phyloP scores from a whole-genome alignment of 2,888 invertebrate species.

The Erebia ligea region DNA sequence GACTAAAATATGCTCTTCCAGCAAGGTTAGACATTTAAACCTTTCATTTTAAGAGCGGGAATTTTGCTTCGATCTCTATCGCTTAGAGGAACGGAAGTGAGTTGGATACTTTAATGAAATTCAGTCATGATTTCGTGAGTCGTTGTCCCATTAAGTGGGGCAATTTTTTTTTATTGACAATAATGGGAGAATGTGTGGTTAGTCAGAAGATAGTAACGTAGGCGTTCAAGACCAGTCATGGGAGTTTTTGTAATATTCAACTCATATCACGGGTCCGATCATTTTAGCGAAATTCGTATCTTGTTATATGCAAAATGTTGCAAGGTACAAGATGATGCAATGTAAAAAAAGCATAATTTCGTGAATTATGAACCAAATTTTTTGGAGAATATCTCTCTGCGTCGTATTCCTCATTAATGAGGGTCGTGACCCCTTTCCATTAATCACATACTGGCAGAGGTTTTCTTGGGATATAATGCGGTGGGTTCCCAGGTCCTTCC shows the following conservation, averaged over 20 bases:
- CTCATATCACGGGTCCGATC: neutral
- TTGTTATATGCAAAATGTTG: neutral
- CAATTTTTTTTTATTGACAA: slow-evolving; percentile 34
- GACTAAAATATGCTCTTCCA: slow-evolving; percentile 28
- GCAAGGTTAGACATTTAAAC: slow-evolving; percentile 28
- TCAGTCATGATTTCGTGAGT: slow-evolving; percentile 38
- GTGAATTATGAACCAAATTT: no score
- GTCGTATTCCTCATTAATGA: no score
- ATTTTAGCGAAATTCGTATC: neutral
- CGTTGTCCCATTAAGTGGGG: slow-evolving; percentile 33
- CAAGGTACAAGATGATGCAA: neutral
- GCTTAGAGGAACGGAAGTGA: slow-evolving; percentile 41
- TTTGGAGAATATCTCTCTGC: no score
- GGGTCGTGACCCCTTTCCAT: no score
- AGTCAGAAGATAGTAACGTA: slow-evolving; percentile 29
- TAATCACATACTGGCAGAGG: no score
- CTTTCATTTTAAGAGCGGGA: slow-evolving; percentile 28
- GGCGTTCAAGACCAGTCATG: neutral
- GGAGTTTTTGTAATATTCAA: neutral
- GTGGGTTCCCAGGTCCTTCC: no score
- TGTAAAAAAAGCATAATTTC: neutral
- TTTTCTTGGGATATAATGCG: no score
- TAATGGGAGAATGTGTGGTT: slow-evolving; percentile 22
- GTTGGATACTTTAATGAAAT: slow-evolving; percentile 40
- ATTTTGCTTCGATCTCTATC: slow-evolving; percentile 40